These are phyloP conservation scores for Coremacera marginata DNA, from an alignment of 2,888 invertebrate genomes.

Conservation along the genomic window DNA sequence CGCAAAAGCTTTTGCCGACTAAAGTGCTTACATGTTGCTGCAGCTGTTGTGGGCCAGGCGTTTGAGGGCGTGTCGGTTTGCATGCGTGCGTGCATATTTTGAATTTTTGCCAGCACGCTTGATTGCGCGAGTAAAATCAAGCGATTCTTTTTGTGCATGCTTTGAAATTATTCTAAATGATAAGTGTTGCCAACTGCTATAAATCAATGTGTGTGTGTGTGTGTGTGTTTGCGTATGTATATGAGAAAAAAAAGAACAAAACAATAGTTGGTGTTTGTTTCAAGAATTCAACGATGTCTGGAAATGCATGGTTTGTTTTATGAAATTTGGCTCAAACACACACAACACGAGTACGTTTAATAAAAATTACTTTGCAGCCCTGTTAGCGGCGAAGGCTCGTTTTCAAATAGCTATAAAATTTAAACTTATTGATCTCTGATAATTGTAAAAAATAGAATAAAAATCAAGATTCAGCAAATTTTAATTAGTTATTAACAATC, in stretches of 20 bases:
- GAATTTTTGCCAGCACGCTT: slow-evolving; percentile 23
- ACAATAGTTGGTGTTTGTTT: too few relatives aligned
- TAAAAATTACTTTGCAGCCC: not conserved
- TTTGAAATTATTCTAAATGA: not conserved
- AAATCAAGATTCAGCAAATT: not conserved
- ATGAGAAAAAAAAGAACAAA: not conserved
- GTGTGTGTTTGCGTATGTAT: not conserved
- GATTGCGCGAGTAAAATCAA: slow-evolving; percentile 17
- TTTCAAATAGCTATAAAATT: too few relatives aligned
- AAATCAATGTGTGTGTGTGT: not conserved
- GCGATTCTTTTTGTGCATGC: slow-evolving; percentile 12
- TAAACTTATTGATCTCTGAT: not conserved
- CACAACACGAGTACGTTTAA: too few relatives aligned
- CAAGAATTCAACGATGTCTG: not conserved
- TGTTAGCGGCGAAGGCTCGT: not conserved
- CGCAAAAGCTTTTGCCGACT: not conserved
- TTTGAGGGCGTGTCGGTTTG: slow-evolving; percentile 1
- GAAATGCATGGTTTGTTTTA: not conserved
- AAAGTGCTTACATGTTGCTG: not conserved
- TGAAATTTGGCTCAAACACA: not conserved
- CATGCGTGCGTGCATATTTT: slow-evolving; percentile 24
- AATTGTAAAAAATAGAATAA: not conserved
- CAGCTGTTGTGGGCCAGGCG: not conserved
- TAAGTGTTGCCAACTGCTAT: not conserved
- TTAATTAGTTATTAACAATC: not conserved